These are phyloP conservation scores for Camponotus pennsylvanicus DNA, from an alignment of 1,140 invertebrate species.

Conservation along the genomic window DNA sequence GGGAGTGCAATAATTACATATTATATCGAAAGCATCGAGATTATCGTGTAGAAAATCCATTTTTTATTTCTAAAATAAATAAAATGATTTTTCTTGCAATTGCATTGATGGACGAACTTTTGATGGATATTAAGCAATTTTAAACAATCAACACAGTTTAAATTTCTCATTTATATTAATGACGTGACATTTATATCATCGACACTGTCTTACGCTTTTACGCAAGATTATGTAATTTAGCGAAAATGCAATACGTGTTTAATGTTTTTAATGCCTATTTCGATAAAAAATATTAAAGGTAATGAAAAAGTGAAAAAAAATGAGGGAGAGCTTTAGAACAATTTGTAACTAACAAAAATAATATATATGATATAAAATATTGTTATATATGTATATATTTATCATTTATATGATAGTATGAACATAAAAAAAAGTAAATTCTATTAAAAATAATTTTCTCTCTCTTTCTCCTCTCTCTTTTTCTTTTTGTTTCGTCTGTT, in stretches of 20 bases:
- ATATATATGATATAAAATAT: neutral
- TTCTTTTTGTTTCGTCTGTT: neutral
- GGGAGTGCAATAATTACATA: neutral
- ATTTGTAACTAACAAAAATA: neutral
- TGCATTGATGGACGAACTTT: neutral
- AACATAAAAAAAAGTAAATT: neutral
- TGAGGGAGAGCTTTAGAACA: neutral
- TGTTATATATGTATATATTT: neutral
- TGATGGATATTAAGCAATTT: neutral
- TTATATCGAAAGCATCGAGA: neutral
- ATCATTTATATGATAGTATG: neutral
- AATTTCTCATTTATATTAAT: conserved; percentile 34
- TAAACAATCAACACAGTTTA: neutral
- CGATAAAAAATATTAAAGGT: neutral
- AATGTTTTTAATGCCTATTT: neutral
- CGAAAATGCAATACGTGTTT: neutral
- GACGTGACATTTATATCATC: conserved; percentile 24
- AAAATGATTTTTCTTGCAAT: conserved; percentile 10
- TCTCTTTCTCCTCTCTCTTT: too few relatives aligned
- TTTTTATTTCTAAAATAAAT: neutral
- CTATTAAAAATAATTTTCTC: conserved; percentile 5
- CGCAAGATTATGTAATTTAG: conserved; percentile 6
- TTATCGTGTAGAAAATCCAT: neutral
- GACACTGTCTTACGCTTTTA: neutral
- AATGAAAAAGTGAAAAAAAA: neutral